phyloP scores from a whole-genome alignment of 1,140 invertebrate genomes.

The Lepidostoma basale region DNA sequence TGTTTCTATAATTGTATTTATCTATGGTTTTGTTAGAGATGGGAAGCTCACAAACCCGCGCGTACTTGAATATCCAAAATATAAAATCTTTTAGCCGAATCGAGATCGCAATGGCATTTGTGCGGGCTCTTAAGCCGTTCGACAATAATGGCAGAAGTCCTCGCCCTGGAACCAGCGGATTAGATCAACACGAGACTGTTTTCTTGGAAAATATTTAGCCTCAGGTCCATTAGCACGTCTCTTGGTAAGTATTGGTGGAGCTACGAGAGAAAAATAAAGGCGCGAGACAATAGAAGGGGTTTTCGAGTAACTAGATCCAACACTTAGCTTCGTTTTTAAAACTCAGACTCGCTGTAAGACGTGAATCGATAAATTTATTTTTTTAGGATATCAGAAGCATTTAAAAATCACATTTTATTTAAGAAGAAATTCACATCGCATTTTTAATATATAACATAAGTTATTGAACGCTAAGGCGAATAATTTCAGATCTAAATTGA shows the following conservation, averaged over 20 bases:
- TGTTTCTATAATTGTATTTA: background rate
- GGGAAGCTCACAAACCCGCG: background rate
- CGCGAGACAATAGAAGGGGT: background rate
- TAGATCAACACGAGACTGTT: slow-evolving; percentile 24
- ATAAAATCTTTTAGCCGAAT: background rate
- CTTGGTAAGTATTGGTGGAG: slow-evolving; percentile 11
- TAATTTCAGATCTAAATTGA: too few species aligned
- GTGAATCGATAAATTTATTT: too few species aligned
- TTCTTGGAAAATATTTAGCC: slow-evolving; percentile 17
- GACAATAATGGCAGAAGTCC: slow-evolving; percentile 11
- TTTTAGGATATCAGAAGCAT: too few species aligned
- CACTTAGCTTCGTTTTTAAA: background rate
- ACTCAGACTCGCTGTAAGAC: too few species aligned
- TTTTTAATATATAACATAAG: too few species aligned
- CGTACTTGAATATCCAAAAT: too few species aligned
- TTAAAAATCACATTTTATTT: too few species aligned
- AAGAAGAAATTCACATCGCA: too few species aligned
- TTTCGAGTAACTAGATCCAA: background rate
- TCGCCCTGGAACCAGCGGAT: slow-evolving; percentile 4
- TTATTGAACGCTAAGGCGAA: too few species aligned
- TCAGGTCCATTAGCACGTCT: slow-evolving; percentile 20
- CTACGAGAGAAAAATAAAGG: slow-evolving; percentile 5
- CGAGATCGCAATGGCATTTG: slow-evolving; percentile 4
- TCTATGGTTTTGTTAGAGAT: background rate
- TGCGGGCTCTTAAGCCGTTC: slow-evolving; percentile 6